These are phyloP conservation scores for Caradrina clavipalpis DNA, from an alignment of 2,888 invertebrate species.

Conservation along the genomic window DNA sequence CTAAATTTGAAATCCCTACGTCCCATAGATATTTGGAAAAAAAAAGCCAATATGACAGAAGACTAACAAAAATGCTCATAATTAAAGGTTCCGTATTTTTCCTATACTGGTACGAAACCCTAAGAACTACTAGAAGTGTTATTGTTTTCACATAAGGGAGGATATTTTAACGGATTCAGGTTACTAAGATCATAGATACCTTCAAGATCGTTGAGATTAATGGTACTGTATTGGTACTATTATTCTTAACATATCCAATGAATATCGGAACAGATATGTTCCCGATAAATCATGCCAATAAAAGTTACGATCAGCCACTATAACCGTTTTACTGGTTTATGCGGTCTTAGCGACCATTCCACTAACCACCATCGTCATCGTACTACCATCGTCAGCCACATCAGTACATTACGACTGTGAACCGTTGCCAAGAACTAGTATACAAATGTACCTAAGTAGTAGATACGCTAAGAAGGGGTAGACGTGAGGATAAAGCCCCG, in stretches of 20 bases:
- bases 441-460: not conserved
- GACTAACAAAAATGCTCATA: too few species aligned
- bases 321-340: constrained; percentile 32
- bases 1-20: too few species aligned
- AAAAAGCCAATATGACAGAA: too few species aligned
- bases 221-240: too few species aligned
- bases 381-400: constrained; percentile 19
- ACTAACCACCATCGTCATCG: constrained; percentile 28
- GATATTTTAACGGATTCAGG: not conserved
- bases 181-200: not conserved
- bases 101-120: too few species aligned
- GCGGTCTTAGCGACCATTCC: constrained; percentile 16
- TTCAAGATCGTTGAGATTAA: too few species aligned
- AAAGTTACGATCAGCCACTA: constrained; percentile 23
- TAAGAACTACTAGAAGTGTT: too few species aligned
- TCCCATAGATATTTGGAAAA: too few species aligned
- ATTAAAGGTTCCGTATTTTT: too few species aligned
- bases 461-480: not conserved
- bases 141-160: not conserved
- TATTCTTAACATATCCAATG: not conserved
- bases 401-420: constrained; percentile 31
- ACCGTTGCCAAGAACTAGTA: constrained; percentile 37
- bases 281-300: constrained; percentile 16
- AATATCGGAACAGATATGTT: too few species aligned
- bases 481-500: too few species aligned